phyloP scores from a whole-genome alignment of 37 sponge, comb jelly and placozoan species.

The Halichondria panicea region DNA sequence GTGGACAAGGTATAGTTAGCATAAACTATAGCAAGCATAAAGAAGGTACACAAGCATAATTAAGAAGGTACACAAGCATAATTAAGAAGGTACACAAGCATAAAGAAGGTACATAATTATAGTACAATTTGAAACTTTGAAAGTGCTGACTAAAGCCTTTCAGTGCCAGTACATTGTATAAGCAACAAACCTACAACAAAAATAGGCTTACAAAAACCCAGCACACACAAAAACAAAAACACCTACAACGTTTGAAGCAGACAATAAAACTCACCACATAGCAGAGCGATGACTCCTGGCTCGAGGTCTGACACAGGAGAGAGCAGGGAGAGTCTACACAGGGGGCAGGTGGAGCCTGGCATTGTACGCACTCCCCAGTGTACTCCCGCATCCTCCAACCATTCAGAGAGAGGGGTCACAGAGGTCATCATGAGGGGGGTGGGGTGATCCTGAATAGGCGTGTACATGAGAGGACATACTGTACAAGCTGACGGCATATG shows the following conservation, averaged over 20 bases:
- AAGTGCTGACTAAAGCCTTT: too few relatives aligned
- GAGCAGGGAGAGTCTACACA: conserved; percentile 23
- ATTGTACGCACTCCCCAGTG: conserved; percentile 48
- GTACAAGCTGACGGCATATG: too few relatives aligned
- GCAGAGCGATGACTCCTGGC: conserved; percentile 25
- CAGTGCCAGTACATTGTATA: too few relatives aligned
- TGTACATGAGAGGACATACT: not conserved
- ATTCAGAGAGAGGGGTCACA: too few relatives aligned
- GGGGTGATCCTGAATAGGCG: not conserved
- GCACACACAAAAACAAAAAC: not conserved
- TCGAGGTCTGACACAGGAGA: conserved; percentile 26
- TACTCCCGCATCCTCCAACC: conserved; percentile 32
- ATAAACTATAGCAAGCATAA: too few relatives aligned
- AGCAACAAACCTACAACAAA: not conserved
- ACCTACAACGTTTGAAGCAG: not conserved
- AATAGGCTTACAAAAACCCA: not conserved
- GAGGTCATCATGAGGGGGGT: not conserved
- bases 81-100: too few relatives aligned
- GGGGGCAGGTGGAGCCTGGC: conserved; percentile 1
- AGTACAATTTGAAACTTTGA: too few relatives aligned
- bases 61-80: too few relatives aligned
- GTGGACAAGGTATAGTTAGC: too few relatives aligned
- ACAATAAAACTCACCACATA: conserved; percentile 41
- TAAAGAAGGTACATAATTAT: too few relatives aligned
- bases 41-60: too few relatives aligned